Evolutionary conservation across 53 echinoderm and acorn worm species (phyloP), one percentile per base, ranked within the genome.

Genomic region (Arbacia lixula): DNA sequence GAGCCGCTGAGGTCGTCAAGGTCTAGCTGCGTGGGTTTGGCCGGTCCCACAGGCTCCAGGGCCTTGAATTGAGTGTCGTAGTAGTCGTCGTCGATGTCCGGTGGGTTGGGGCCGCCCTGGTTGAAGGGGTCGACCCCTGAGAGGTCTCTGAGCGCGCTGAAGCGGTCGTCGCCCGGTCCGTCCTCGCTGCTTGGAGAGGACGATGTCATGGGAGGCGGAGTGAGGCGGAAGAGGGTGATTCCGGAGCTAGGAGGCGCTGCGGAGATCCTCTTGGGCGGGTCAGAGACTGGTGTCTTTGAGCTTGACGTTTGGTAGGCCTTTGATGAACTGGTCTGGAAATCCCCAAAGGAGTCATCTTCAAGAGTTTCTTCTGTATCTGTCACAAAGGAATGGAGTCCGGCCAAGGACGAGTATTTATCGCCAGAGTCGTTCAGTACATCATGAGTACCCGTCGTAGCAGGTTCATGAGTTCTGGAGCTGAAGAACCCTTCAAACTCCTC

Each of bases 11-110:
- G 35, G 35, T 89, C 85, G 39, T 88, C 83, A 10, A 91, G 64
- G 39, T 80, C 55, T 58, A 86, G 58, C 33, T 63, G 91, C 60
- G 68, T 27, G 27, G 36, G 40, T 28, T 74, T 30, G 12, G 65
- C 36, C 14, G 21, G 29, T 30, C 43, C 24, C 5, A 66, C 20
- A 8, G 85, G 68, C 4, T 84, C 89, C 12, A 92, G 34, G 17
- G 89, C 52, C 38, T 87, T 88, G 65, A 93, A 90, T 24, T 93
- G 89, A 63, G 90, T 90, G 8, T 90, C 87, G 27, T 93, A 93
- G 34, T 86, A 87, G 72, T 93, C 93, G 14, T 58, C 38, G 8
- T 60, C 79, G 25, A 26, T 60, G 39, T 60, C 79, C 37, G 58
- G 60, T 36, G 66, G 66, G 38, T 36, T n/a, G 14, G 71, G 12